A percentile compares a stretch with the other conserved stretches of the same genome.
Conservation (phyloP, 2,113 vertebrate genomes). For the Grus americana region DNA sequence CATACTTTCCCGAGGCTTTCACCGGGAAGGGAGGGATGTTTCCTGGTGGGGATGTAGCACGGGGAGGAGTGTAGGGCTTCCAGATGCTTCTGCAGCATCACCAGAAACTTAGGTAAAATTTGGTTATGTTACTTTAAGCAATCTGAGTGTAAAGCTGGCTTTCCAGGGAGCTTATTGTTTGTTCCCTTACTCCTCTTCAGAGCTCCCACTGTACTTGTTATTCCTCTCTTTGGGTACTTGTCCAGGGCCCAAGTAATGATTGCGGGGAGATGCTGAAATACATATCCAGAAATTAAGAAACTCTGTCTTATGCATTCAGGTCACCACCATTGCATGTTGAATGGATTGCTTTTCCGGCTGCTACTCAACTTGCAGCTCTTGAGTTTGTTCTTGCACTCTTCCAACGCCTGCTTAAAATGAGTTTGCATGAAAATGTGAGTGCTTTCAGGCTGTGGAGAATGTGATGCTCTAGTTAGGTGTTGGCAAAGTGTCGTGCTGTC, state of each 20-base stretch:
- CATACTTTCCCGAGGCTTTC: neutral
- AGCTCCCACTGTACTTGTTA: neutral
- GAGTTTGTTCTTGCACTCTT: neutral
- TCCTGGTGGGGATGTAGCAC: neutral
- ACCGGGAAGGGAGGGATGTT: neutral
- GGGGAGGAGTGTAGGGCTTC: neutral
- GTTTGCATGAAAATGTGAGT: neutral
- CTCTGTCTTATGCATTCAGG: neutral
- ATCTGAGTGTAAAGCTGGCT: neutral
- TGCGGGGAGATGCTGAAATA: neutral
- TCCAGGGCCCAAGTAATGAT: neutral
- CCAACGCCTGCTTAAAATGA: neutral
- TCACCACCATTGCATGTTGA: neutral
- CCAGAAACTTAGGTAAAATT: neutral
- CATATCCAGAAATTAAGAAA: neutral
- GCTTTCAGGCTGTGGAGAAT: neutral
- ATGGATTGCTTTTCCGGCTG: neutral
- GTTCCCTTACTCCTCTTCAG: neutral
- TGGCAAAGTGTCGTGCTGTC: constrained; percentile 26
- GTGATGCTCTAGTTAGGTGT: constrained; percentile 12
- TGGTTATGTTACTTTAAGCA: neutral
- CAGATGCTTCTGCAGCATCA: neutral
- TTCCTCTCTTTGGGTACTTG: neutral
- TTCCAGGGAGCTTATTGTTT: neutral
- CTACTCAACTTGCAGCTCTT: neutral